These are phyloP conservation scores for Botia kubotai DNA, from an alignment of 2,797 vertebrate species.

Conservation along the genomic window DNA sequence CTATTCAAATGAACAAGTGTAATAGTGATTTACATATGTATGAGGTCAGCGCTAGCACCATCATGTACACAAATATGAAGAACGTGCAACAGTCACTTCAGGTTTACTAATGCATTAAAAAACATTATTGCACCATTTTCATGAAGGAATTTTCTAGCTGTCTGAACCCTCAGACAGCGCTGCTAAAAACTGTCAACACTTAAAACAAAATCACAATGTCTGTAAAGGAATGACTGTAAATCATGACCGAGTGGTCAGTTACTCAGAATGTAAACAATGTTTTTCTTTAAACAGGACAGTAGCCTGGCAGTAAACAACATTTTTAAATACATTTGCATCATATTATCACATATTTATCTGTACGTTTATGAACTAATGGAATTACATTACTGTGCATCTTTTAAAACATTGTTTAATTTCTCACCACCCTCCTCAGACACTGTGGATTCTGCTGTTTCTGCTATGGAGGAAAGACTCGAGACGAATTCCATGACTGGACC, in stretches of 20 bases:
- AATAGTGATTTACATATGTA: background rate
- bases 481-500: constrained; percentile 75
- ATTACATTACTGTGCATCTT: background rate
- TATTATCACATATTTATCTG: constrained; percentile 1
- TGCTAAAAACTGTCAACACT: background rate
- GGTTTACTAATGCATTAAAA: constrained; percentile 9
- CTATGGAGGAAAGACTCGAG: constrained; percentile 73
- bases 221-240: background rate
- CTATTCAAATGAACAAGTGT: constrained; percentile 8
- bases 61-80: constrained; percentile 19
- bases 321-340: constrained; percentile 14
- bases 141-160: background rate
- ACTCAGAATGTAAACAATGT: background rate
- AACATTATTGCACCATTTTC: constrained; percentile 6
- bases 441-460: background rate
- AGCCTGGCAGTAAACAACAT: background rate
- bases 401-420: background rate
- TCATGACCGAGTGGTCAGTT: background rate
- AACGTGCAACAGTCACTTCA: constrained; percentile 28
- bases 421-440: background rate
- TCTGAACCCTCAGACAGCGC: background rate
- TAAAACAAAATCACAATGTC: background rate
- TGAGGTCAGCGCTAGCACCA: constrained; percentile 36
- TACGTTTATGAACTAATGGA: constrained; percentile 1
- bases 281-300: background rate